These are phyloP conservation scores for Ganaspis sp. DNA, from an alignment of 1,140 invertebrate genomes.

Conservation along the genomic window DNA sequence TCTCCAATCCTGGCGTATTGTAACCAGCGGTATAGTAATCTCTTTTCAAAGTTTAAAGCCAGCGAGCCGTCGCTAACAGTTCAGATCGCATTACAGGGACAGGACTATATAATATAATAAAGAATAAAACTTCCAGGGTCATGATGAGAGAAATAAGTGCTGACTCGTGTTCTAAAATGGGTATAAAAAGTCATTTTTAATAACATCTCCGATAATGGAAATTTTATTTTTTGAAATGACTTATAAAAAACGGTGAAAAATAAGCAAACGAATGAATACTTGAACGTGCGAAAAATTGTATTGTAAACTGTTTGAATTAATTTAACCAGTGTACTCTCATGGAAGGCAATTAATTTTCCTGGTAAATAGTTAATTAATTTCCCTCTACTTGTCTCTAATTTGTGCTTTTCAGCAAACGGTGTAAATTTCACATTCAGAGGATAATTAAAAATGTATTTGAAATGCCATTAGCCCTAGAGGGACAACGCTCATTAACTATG, in stretches of 20 bases:
- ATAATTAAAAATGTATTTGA: not conserved
- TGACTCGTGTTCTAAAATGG: not conserved
- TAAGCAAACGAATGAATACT: too few relatives aligned
- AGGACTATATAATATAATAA: slow-evolving; percentile 15
- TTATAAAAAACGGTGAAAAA: too few relatives aligned
- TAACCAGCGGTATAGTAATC: not conserved
- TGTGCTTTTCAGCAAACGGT: not conserved
- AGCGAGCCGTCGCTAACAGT: slow-evolving; percentile 11
- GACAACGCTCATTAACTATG: not conserved
- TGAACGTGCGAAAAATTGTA: too few relatives aligned
- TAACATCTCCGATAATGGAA: not conserved
- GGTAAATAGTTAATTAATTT: not conserved
- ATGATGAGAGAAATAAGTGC: not conserved
- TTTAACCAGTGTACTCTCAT: not conserved
- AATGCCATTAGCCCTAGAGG: not conserved
- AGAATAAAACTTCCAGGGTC: not conserved
- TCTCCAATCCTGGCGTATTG: slow-evolving; percentile 37
- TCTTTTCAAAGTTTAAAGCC: slow-evolving; percentile 13
- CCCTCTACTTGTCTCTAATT: not conserved
- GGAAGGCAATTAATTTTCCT: not conserved
- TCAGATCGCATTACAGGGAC: not conserved
- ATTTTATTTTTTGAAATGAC: too few relatives aligned
- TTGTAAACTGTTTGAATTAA: not conserved
- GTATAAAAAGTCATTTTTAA: not conserved
- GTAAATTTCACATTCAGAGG: not conserved